Evolutionary conservation across 53 echinoderm and acorn worm genomes (phyloP), one percentile per base, ranked within the genome.

Genomic region (Stichopus horrens): DNA sequence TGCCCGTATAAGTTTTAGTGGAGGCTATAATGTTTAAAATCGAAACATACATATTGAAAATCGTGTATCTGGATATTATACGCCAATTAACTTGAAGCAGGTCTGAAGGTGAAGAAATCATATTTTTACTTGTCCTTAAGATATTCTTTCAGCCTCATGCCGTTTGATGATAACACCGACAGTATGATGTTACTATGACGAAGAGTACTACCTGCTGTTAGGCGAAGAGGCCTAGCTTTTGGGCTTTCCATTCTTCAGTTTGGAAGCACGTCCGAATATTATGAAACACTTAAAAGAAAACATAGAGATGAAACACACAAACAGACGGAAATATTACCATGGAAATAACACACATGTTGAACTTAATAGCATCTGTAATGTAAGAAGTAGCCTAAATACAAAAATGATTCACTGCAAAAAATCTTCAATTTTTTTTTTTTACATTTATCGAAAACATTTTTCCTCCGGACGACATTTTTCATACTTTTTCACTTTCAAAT

Each of bases 211-310:
- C 71, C 71, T 71, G 71, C 71, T 71, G 71, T 71, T 71, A 71
- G 71, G 71, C 71, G 71, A 71, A 71, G 71, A 71, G 71, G 71
- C 71, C 71, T 71, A 71, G 71, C 71, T 71, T 71, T 71, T 71
- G 71, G 71, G 71, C 71, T 71, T 71, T 7, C 71, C n/a, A 16
- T 71, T 71, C 71, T 20, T 71, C 18, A 13, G n/a, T 71, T n/a
- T 13, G 19, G 71, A 71, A 71, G 71, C 71, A 71, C 71, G 71
- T 71, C n/a, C 71, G 71, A 18, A 4, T 71, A 71, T 37, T 37
- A 37, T 37, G 37, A 71, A 71, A 7, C 71, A 71, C 19, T 37
- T 16, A 71, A 71, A 71, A 5, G 19, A 71, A 71, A 14, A 71
- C 18, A 16, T 8, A 59, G 8, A 2, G 59, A 59, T 11, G 37